Percentiles rank a stretch among this genome's conserved stretches.
phyloP scores from a whole-genome alignment of 2,888 invertebrate genomes.

The Cotesia congregata region DNA sequence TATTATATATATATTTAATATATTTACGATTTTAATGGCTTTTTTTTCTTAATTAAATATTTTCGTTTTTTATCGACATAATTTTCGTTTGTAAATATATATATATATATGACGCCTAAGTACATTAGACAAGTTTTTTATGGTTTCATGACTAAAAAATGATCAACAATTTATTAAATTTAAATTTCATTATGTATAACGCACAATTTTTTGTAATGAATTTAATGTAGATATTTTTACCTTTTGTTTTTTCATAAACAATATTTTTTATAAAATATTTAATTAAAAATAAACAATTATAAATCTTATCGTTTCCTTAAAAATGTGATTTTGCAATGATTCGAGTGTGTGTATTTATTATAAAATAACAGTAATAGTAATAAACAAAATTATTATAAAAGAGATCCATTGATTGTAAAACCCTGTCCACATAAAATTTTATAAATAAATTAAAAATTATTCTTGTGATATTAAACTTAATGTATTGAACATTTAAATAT shows the following conservation, averaged over 20 bases:
- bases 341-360: constrained; percentile 17
- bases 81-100: constrained; percentile 11
- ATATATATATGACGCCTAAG: constrained; percentile 26
- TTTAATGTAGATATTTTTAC: background rate
- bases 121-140: constrained; percentile 23
- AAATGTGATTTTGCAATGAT: background rate
- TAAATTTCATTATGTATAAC: constrained; percentile 13
- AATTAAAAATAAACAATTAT: constrained; percentile 9
- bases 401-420: constrained; percentile 40
- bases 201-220: constrained; percentile 17
- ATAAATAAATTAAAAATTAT: constrained; percentile 12
- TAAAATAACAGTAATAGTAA: background rate
- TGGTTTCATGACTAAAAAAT: constrained; percentile 7
- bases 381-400: constrained; percentile 16
- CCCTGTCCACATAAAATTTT: constrained; percentile 39
- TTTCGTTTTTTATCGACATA: background rate
- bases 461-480: background rate
- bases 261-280: constrained; percentile 8
- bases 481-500: constrained; percentile 38
- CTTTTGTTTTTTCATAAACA: background rate
- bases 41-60: background rate
- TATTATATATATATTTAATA: background rate
- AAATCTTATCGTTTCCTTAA: background rate
- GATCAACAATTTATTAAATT: constrained; percentile 3
- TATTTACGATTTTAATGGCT: background rate